Conservation (phyloP, 2,888 invertebrate species). For the Ptilodon capucinus region DNA sequence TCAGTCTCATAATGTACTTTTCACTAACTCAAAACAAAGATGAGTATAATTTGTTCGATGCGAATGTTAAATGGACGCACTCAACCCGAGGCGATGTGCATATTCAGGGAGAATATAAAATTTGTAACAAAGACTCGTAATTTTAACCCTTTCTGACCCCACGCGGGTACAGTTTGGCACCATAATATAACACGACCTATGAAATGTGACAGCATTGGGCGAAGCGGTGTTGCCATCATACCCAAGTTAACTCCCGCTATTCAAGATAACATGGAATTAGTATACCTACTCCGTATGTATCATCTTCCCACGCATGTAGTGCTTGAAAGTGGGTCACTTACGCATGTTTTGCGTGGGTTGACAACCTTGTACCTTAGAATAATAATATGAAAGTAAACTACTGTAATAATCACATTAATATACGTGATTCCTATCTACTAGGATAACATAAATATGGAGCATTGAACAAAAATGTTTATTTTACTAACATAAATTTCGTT, state of each 20-base stretch:
- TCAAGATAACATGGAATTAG: not conserved
- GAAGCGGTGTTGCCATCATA: constrained; percentile 14
- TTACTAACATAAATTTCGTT: too few relatives aligned
- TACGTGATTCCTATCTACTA: too few relatives aligned
- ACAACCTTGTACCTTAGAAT: not conserved
- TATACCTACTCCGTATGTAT: not conserved
- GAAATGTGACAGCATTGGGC: constrained; percentile 22
- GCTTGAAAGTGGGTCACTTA: not conserved
- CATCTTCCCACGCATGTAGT: not conserved
- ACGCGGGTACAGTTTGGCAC: constrained; percentile 47
- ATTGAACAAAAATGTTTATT: too few relatives aligned
- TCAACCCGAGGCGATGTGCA: constrained; percentile 46
- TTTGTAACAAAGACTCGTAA: constrained; percentile 67
- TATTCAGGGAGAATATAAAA: constrained; percentile 60
- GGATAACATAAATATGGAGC: too few relatives aligned
- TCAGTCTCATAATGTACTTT: constrained; percentile 22
- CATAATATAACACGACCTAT: constrained; percentile 49
- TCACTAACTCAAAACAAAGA: constrained; percentile 53
- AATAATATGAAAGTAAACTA: too few relatives aligned
- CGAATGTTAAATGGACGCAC: constrained; percentile 50
- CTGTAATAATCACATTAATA: too few relatives aligned
- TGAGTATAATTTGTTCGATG: constrained; percentile 44
- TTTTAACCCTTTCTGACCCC: constrained; percentile 64
- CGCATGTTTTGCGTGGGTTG: not conserved
- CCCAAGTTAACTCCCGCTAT: not conserved